A percentile compares a stretch with the other conserved stretches of the same genome.
Evolutionary conservation across 2,888 invertebrate genomes (phyloP).

Genomic region (Drosophila longiperda): DNA sequence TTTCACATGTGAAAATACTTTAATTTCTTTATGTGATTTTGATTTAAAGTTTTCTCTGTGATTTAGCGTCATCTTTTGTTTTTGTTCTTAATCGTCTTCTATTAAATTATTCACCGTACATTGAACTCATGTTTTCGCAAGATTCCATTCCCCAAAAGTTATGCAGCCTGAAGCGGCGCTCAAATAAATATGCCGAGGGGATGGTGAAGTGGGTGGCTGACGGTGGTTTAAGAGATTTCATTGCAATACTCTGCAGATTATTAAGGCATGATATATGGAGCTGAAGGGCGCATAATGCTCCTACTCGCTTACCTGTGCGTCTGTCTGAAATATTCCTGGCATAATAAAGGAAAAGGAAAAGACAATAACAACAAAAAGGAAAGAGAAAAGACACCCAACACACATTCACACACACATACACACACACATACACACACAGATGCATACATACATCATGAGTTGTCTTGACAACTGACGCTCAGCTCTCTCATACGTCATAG

Average conservation of each 20-base stretch:
- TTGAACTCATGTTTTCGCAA: slow-evolving; percentile 35
- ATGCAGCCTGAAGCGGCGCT: background rate
- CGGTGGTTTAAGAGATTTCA: slow-evolving; percentile 33
- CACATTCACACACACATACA: background rate
- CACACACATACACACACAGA: background rate
- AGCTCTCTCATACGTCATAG: slow-evolving; percentile 71
- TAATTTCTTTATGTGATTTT: background rate
- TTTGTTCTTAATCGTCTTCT: slow-evolving; percentile 10
- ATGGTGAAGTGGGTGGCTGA: background rate
- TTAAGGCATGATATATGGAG: slow-evolving; percentile 56
- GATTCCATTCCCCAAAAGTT: background rate
- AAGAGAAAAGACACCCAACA: slow-evolving; percentile 18
- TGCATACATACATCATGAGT: slow-evolving; percentile 31
- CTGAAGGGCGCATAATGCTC: slow-evolving; percentile 31
- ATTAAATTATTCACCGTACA: slow-evolving; percentile 30
- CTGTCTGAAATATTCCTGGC: slow-evolving; percentile 25
- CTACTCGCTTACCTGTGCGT: slow-evolving; percentile 21
- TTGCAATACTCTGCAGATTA: slow-evolving; percentile 44
- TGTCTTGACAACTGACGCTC: slow-evolving; percentile 65
- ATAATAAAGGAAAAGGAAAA: slow-evolving; percentile 23
- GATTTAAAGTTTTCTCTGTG: background rate
- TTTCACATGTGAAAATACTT: background rate
- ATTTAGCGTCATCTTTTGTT: background rate
- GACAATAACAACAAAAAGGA: slow-evolving; percentile 7
- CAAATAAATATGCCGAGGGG: background rate